Conservation (phyloP, 2,797 vertebrate genomes). For the Acrossocheilus wenchowensis region DNA sequence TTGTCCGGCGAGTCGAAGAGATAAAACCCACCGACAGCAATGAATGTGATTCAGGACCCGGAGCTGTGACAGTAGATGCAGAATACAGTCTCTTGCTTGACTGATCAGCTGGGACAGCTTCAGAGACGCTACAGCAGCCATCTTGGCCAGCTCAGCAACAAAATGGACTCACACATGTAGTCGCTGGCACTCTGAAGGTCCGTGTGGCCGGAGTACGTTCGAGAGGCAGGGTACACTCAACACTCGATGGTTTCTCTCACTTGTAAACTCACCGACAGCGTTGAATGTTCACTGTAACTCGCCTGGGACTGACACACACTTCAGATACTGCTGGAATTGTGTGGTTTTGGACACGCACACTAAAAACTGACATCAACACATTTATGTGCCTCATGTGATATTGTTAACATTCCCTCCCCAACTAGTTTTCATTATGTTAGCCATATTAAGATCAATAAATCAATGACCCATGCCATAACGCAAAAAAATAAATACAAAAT, state of each 20-base stretch:
- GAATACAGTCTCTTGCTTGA: conserved; percentile 39
- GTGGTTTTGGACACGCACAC: not conserved
- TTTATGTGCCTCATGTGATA: not conserved
- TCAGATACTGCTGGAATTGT: not conserved
- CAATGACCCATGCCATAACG: not conserved
- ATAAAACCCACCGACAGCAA: conserved; percentile 99
- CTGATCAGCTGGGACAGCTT: conserved; percentile 48
- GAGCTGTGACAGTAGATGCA: conserved; percentile 40
- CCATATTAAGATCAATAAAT: not conserved
- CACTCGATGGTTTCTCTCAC: conserved; percentile 94
- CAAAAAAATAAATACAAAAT: not conserved
- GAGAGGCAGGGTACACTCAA: conserved; percentile 93
- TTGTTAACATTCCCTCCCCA: not conserved
- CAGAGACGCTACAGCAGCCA: conserved; percentile 38
- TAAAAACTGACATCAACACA: not conserved
- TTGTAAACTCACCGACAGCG: conserved; percentile 99
- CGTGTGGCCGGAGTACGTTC: conserved; percentile 54
- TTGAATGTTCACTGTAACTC: conserved; percentile 94
- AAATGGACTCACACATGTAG: conserved; percentile 35
- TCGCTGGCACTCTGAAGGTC: conserved; percentile 14
- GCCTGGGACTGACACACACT: conserved; percentile 65
- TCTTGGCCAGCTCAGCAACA: conserved; percentile 44
- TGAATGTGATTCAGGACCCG: conserved; percentile 96
- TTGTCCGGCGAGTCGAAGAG: conserved; percentile 88
- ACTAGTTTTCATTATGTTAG: not conserved